Evolutionary conservation across 2,888 invertebrate genomes (phyloP).

Genomic region (Rhagophthalmus giganteus): DNA sequence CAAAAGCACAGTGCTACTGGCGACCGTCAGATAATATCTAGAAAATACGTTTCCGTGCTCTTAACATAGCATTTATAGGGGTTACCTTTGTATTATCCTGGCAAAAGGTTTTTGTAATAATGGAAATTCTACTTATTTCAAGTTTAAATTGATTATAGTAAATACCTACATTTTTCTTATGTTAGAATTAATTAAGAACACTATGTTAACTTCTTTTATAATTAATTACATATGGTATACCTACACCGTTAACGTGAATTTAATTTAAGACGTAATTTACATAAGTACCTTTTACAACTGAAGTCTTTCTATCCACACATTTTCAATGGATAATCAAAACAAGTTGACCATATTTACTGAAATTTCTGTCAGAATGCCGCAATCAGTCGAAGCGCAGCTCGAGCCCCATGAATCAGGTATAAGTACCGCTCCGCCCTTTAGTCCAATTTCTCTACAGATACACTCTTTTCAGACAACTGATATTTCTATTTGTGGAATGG

Average conservation of each 20-base stretch:
- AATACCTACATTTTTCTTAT: too few relatives aligned
- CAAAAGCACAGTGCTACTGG: too few relatives aligned
- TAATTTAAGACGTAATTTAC: neutral
- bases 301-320: neutral
- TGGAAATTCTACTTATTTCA: too few relatives aligned
- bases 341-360: slow-evolving; percentile 3
- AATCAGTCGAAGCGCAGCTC: slow-evolving; percentile 24
- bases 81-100: too few relatives aligned
- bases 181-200: too few relatives aligned
- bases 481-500: slow-evolving; percentile 48
- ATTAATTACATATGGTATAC: neutral
- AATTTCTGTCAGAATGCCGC: slow-evolving; percentile 20
- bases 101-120: too few relatives aligned
- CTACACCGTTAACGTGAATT: neutral
- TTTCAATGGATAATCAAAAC: slow-evolving; percentile 13
- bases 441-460: slow-evolving; percentile 38
- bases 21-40: too few relatives aligned
- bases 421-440: slow-evolving; percentile 19
- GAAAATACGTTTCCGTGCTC: too few relatives aligned
- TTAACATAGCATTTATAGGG: too few relatives aligned
- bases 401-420: slow-evolving; percentile 22
- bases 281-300: too few relatives aligned
- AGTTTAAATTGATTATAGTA: too few relatives aligned
- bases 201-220: too few relatives aligned
- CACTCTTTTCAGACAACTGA: slow-evolving; percentile 45